Base-by-base conservation (phyloP, 1,140 invertebrate genomes). In the Penaeus chinensis region DNA sequence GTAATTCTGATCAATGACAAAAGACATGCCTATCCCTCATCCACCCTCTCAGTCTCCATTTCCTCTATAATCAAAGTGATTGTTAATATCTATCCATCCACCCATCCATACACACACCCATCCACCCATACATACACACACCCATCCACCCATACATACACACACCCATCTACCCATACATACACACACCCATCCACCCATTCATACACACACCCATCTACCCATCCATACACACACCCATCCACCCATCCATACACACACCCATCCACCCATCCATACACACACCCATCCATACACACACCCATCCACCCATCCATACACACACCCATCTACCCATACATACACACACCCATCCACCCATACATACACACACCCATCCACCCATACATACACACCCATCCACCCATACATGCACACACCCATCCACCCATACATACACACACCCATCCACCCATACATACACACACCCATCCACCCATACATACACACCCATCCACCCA, bases 351-450 rank as follows among this genome's bases (percentile, higher is more conserved):
- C 19, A 69, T 69, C 11, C 19, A 69, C 19, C 11, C 19, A 69
- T 69, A 69, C 19, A 69, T 69, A 69, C 19, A 69, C 19, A 69
- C 19, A 69, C 19, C 11, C 19, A 69, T 69, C 11, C 19, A 69
- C 0, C 0, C 22, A n/a, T 27, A 69, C 65, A n/a, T 69, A n/a
- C 10, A 22, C 19, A 20, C 10, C 11, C n/a, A 71, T 71, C 16
- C n/a, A 71, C n/a, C 16, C n/a, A 71, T 71, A 71, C n/a, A n/a
- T 71, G n/a, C n/a, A 71, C n/a, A 71, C n/a, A 71, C n/a, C 16
- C n/a, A n/a, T 71, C 16, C n/a, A 71, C n/a, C 16, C n/a, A 71
- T 71, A 71, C n/a, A 71, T 71, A 71, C n/a, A 71, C 24, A 71
- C 24, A 71, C 24, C 20, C 24, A 24, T 71, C 16, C n/a, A n/a